These are phyloP conservation scores for Acrossocheilus wenchowensis DNA, from an alignment of 2,797 vertebrate genomes.

Conservation along the genomic window DNA sequence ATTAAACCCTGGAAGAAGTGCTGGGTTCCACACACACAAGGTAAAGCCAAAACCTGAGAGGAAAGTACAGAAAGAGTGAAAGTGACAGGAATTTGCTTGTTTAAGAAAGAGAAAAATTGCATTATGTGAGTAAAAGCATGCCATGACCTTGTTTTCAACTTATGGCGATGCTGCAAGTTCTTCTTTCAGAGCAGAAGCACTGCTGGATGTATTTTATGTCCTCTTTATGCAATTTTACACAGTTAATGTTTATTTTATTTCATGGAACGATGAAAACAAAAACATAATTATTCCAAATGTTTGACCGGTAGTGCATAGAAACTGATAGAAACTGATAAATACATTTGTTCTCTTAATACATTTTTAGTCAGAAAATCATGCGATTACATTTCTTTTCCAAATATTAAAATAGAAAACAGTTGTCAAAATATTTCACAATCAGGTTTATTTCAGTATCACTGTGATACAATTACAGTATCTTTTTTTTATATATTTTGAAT, in stretches of 20 bases:
- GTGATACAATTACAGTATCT: not conserved
- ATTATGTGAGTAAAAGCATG: not conserved
- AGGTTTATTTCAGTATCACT: not conserved
- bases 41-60: not conserved
- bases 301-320: not conserved
- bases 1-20: not conserved
- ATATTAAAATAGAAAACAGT: not conserved
- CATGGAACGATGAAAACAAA: not conserved
- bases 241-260: not conserved
- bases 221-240: conserved; percentile 50
- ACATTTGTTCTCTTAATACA: not conserved
- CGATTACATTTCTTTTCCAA: not conserved
- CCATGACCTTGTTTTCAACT: conserved; percentile 23
- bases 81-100: not conserved
- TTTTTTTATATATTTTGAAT: too few species aligned
- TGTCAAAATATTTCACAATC: not conserved
- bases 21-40: not conserved
- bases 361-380: not conserved
- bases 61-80: not conserved
- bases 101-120: conserved; percentile 28
- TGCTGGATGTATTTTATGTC: not conserved
- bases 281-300: not conserved
- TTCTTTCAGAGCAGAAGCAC: conserved; percentile 13
- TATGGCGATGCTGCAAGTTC: not conserved
- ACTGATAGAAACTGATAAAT: not conserved